Evolutionary conservation across 2,888 invertebrate species (phyloP).

Genomic region (Diadegma fenestrale): DNA sequence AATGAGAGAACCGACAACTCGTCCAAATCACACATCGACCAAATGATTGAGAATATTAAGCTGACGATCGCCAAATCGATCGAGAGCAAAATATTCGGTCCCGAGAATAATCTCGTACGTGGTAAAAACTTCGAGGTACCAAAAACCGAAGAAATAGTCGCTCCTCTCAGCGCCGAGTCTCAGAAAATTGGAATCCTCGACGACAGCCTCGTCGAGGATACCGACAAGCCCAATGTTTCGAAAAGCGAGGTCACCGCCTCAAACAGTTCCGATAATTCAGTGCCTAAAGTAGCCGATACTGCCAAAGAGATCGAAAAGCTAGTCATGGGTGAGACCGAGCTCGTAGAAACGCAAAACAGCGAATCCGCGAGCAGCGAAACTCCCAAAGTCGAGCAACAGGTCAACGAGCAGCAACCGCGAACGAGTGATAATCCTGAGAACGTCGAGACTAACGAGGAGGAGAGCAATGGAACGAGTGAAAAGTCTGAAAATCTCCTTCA

Average conservation of each 20-base stretch:
- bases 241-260: constrained; percentile 64
- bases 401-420: constrained; percentile 21
- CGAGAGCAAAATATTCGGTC: constrained; percentile 80
- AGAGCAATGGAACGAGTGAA: constrained; percentile 32
- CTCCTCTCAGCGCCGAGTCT: constrained; percentile 80
- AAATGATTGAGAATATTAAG: constrained; percentile 83
- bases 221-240: constrained; percentile 76
- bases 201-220: constrained; percentile 69
- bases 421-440: constrained; percentile 24
- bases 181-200: constrained; percentile 78
- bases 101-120: constrained; percentile 78
- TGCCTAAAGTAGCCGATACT: constrained; percentile 84
- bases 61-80: constrained; percentile 82
- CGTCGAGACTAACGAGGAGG: constrained; percentile 28
- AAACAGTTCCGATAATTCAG: constrained; percentile 75
- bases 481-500: constrained; percentile 38
- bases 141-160: constrained; percentile 81
- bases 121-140: constrained; percentile 81
- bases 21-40: constrained; percentile 81
- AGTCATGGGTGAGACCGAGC: constrained; percentile 83
- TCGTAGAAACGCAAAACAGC: constrained; percentile 76
- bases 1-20: constrained; percentile 77
- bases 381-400: constrained; percentile 54
- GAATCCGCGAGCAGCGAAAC: constrained; percentile 69
- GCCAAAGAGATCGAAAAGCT: constrained; percentile 85